Evolutionary conservation across 2,888 invertebrate genomes (phyloP).

Genomic region (Scaptomyza tumidula): DNA sequence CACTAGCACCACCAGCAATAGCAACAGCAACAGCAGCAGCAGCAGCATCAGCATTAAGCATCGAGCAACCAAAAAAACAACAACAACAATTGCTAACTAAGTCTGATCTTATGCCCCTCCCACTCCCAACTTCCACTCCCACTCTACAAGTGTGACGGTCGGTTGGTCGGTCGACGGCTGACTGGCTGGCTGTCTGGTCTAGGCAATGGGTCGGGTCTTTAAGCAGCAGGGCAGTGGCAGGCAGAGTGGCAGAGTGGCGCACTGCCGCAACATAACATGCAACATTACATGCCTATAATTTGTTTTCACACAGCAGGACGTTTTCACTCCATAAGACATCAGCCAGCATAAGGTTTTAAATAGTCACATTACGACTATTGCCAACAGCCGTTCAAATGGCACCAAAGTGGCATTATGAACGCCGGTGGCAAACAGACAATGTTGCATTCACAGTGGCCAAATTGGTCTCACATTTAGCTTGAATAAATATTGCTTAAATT

Average conservation of each 20-base stretch:
- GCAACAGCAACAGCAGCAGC: not conserved
- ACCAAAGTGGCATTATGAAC: conserved; percentile 47
- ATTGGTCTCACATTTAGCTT: conserved; percentile 21
- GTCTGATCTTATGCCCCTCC: conserved; percentile 37
- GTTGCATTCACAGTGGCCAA: conserved; percentile 23
- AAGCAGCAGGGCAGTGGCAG: conserved; percentile 14
- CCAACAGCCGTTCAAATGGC: conserved; percentile 80
- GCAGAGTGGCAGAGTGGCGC: not conserved
- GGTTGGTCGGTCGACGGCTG: conserved; percentile 11
- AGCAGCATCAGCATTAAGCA: conserved; percentile 1
- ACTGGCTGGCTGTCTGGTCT: conserved; percentile 26
- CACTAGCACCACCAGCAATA: conserved; percentile 3
- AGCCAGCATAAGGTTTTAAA: conserved; percentile 81
- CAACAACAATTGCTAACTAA: conserved; percentile 13
- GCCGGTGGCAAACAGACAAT: conserved; percentile 24
- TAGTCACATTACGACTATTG: conserved; percentile 59
- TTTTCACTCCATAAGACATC: conserved; percentile 83
- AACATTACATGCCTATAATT: conserved; percentile 83
- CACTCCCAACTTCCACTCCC: conserved; percentile 22
- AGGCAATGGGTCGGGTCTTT: conserved; percentile 28
- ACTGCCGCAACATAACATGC: conserved; percentile 74
- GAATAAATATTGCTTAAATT: conserved; percentile 32
- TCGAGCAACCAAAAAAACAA: not conserved
- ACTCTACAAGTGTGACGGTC: conserved; percentile 12
- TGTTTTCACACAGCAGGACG: conserved; percentile 83